Conservation (phyloP, 92 coral and sea anemone genomes). For the Isaurus tuberculatus region DNA sequence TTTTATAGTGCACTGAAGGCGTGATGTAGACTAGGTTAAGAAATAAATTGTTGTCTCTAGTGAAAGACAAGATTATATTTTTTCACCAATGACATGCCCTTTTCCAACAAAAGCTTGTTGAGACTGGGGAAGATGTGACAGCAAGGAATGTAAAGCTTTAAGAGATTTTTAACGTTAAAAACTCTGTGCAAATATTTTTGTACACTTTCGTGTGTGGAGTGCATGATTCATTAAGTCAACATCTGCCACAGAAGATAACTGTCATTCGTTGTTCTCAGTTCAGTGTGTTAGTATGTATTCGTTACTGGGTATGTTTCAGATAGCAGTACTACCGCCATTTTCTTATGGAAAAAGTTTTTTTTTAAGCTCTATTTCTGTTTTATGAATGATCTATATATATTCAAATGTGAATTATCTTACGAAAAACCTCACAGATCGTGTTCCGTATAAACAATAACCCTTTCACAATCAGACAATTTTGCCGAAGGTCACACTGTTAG, state of each 20-base stretch:
- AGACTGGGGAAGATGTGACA: background rate
- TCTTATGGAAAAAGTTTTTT: background rate
- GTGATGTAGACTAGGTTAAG: constrained; percentile 14
- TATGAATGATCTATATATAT: background rate
- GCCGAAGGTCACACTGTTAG: constrained; percentile 27
- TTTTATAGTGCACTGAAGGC: background rate
- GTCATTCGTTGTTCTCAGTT: background rate
- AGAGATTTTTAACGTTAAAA: background rate
- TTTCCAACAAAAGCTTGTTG: background rate
- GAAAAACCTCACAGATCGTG: constrained; percentile 21
- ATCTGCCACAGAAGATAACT: background rate
- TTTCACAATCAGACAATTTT: constrained; percentile 4
- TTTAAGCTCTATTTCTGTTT: background rate
- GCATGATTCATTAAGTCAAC: background rate
- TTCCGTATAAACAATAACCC: constrained; percentile 38
- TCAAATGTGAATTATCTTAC: constrained; percentile 22
- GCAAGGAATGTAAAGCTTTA: background rate
- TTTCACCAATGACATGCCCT: background rate
- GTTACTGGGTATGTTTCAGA: background rate
- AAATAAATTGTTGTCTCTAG: background rate
- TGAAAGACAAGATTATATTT: background rate
- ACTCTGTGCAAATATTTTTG: background rate
- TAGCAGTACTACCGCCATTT: background rate
- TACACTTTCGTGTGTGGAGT: background rate
- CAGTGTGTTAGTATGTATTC: background rate